phyloP scores from a whole-genome alignment of 2,113 vertebrate species.

The Dendrocopos noguchii region DNA sequence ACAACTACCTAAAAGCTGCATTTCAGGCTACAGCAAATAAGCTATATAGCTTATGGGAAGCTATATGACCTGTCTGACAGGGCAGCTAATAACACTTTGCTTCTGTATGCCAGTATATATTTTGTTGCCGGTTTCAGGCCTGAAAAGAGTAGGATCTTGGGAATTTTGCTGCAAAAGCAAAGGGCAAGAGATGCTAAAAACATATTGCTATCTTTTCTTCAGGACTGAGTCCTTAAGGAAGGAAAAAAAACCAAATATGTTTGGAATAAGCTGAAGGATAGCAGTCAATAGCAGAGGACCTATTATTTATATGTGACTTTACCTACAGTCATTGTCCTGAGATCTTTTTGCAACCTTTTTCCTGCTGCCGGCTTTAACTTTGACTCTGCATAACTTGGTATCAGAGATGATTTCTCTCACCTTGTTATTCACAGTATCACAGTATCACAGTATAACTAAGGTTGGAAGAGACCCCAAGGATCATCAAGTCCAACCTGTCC shows the following conservation, averaged over 20 bases:
- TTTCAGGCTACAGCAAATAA: not conserved
- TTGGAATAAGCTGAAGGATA: not conserved
- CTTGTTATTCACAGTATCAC: no score
- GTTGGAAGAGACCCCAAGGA: no score
- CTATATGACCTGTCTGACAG: not conserved
- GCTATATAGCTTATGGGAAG: not conserved
- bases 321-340: not conserved
- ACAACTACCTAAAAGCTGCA: not conserved
- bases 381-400: fast-evolving
- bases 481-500: no score
- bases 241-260: not conserved
- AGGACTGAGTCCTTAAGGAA: not conserved
- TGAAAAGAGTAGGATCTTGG: not conserved
- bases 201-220: not conserved
- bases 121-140: not conserved
- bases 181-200: not conserved
- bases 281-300: not conserved
- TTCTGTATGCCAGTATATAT: not conserved
- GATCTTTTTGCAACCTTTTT: not conserved
- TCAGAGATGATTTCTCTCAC: not conserved
- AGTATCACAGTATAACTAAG: no score
- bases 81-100: not conserved
- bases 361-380: not conserved
- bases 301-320: not conserved
- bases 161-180: not conserved